Evolutionary conservation across 1,140 invertebrate genomes (phyloP).

Genomic region (Ostrea edulis): DNA sequence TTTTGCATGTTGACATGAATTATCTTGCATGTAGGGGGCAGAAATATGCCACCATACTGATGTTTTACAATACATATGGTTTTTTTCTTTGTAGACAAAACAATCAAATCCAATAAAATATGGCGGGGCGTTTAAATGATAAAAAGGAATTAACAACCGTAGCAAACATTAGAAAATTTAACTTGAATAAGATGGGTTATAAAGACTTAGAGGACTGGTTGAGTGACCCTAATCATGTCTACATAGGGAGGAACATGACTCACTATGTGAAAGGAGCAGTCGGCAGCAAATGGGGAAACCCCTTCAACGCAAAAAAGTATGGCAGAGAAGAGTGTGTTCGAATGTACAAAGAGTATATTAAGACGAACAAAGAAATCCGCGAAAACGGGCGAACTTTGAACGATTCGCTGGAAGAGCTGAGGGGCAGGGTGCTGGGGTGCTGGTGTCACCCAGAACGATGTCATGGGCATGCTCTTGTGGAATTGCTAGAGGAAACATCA

Average conservation of each 20-base stretch:
- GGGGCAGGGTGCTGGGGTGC: constrained; percentile 61
- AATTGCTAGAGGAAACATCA: constrained; percentile 33
- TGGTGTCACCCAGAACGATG: constrained; percentile 64
- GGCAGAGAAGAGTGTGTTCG: constrained; percentile 47
- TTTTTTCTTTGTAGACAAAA: too few species aligned
- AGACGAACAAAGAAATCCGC: constrained; percentile 22
- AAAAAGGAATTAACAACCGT: constrained; percentile 33
- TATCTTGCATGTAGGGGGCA: too few species aligned
- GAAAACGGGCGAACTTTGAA: constrained; percentile 52
- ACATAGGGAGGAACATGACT: constrained; percentile 62
- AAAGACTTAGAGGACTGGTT: constrained; percentile 59
- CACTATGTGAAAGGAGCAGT: constrained; percentile 60
- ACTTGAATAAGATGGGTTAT: constrained; percentile 54
- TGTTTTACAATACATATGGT: too few species aligned
- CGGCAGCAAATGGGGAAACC: constrained; percentile 63
- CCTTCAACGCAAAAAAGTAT: constrained; percentile 51
- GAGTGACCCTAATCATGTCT: constrained; percentile 53
- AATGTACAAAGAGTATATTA: constrained; percentile 55
- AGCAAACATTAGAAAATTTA: constrained; percentile 51
- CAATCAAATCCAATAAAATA: too few species aligned
- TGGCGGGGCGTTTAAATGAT: neutral
- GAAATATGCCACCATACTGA: too few species aligned
- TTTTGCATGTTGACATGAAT: too few species aligned
- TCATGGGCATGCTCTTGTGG: constrained; percentile 56
- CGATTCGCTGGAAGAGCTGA: constrained; percentile 54